Conservation (phyloP, 1,140 invertebrate genomes). For the Drosophila asahinai region DNA sequence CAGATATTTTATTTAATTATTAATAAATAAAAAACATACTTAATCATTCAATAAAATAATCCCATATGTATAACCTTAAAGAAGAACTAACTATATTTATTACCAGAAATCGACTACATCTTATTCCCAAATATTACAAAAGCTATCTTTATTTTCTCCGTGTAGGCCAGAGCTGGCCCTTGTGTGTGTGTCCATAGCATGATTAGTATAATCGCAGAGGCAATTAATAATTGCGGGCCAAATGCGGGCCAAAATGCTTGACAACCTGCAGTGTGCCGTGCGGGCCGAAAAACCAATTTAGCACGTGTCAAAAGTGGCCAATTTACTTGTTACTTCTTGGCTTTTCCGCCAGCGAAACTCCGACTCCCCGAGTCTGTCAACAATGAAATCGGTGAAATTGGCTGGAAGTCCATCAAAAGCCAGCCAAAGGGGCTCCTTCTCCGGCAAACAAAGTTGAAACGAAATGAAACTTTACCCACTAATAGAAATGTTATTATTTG, state of each 20-base stretch:
- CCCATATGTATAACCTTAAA: too few relatives aligned
- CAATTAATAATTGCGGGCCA: constrained; percentile 40
- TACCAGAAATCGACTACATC: too few relatives aligned
- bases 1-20: too few relatives aligned
- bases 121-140: neutral
- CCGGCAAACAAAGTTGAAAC: constrained; percentile 47
- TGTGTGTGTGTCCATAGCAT: constrained; percentile 9
- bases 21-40: too few relatives aligned
- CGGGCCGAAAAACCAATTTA: constrained; percentile 60
- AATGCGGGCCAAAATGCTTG: constrained; percentile 42
- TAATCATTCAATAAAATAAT: too few relatives aligned
- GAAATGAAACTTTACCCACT: constrained; percentile 70
- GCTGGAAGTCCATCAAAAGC: constrained; percentile 64
- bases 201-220: constrained; percentile 43
- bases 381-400: constrained; percentile 81
- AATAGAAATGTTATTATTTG: constrained; percentile 80
- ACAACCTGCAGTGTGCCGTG: constrained; percentile 34
- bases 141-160: neutral
- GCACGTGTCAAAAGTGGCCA: constrained; percentile 71
- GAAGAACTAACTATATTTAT: too few relatives aligned
- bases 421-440: constrained; percentile 23
- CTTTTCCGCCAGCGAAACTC: constrained; percentile 10
- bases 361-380: constrained; percentile 48
- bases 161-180: neutral
- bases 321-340: constrained; percentile 65